Evolutionary conservation across 2,888 invertebrate species (phyloP).

Genomic region (Gonocerus acuteangulatus): DNA sequence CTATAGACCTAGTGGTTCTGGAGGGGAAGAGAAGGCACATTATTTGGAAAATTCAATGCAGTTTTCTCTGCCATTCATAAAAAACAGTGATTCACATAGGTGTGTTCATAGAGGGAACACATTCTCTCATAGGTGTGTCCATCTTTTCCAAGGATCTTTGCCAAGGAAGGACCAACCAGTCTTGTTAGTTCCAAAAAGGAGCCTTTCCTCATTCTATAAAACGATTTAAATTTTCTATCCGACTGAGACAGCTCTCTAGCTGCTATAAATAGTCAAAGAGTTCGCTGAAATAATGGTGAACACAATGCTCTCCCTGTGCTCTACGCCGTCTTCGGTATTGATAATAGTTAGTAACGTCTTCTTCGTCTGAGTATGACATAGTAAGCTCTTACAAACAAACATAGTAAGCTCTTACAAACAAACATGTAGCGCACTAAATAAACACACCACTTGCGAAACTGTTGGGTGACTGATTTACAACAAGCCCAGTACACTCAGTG

Average conservation of each 20-base stretch:
- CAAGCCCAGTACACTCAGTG: too few relatives aligned
- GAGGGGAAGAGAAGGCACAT: constrained; percentile 28
- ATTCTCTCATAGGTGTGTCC: constrained; percentile 19
- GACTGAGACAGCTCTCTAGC: too few relatives aligned
- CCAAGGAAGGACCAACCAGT: too few relatives aligned
- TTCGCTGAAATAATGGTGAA: background rate
- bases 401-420: too few relatives aligned
- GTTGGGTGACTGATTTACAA: too few relatives aligned
- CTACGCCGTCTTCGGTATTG: background rate
- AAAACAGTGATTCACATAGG: background rate
- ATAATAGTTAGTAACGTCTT: background rate
- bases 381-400: background rate
- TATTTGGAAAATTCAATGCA: too few relatives aligned
- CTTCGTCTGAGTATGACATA: too few relatives aligned
- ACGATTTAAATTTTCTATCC: too few relatives aligned
- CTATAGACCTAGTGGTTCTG: constrained; percentile 27
- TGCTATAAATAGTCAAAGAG: too few relatives aligned
- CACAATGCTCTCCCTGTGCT: background rate
- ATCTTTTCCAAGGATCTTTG: background rate
- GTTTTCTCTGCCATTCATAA: background rate
- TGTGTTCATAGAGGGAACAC: constrained; percentile 7
- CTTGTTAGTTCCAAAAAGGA: constrained; percentile 13
- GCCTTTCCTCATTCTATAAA: constrained; percentile 22
- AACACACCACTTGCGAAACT: too few relatives aligned
- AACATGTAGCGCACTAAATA: too few relatives aligned